Percentiles rank a stretch among this genome's conserved stretches.
Conservation (phyloP, 2,888 invertebrate species). For the Therioaphis trifolii region DNA sequence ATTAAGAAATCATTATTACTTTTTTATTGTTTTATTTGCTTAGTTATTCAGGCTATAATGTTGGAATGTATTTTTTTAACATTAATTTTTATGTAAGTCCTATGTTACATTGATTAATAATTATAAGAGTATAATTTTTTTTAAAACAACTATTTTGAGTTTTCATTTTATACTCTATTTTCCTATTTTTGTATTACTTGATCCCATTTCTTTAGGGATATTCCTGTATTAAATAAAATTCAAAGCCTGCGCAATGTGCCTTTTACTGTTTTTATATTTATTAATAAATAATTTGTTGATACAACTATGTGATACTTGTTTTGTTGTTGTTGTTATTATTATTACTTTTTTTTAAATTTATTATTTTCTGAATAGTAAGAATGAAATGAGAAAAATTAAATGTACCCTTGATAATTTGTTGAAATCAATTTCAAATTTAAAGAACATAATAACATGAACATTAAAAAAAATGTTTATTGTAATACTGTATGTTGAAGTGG, state of each 20-base stretch:
- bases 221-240: background rate
- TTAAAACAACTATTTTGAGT: slow-evolving; percentile 35
- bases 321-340: background rate
- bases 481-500: no score
- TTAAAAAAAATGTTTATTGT: no score
- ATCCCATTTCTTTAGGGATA: background rate
- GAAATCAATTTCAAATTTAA: no score
- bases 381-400: background rate
- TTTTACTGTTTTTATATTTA: slow-evolving; percentile 12
- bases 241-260: background rate
- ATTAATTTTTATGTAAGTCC: slow-evolving; percentile 38
- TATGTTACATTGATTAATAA: slow-evolving; percentile 52
- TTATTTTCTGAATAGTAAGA: background rate
- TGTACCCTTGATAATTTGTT: no score
- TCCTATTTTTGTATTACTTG: background rate
- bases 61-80: slow-evolving; percentile 50
- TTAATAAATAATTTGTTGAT: background rate
- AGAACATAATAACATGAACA: no score
- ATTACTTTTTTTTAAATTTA: background rate
- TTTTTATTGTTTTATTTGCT: slow-evolving; percentile 32
- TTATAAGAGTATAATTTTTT: slow-evolving; percentile 55
- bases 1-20: slow-evolving; percentile 34
- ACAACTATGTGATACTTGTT: slow-evolving; percentile 6
- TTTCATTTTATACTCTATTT: slow-evolving; percentile 19
- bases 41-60: slow-evolving; percentile 44